Conservation (phyloP, 2,113 vertebrate genomes). For the Holacanthus passer region DNA sequence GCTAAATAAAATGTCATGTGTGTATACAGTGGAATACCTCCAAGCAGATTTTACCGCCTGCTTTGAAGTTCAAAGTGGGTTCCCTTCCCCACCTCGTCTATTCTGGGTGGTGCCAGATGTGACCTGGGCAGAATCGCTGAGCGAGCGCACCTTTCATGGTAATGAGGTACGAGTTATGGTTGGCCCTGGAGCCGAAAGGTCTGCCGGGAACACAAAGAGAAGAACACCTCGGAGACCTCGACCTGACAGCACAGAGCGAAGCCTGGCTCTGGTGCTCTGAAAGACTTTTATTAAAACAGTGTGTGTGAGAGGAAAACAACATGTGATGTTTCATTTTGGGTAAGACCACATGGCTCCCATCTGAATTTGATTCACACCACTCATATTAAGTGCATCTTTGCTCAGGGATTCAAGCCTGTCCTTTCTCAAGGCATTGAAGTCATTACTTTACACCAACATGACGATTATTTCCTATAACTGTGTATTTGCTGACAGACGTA, state of each 20-base stretch:
- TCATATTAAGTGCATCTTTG: slow-evolving; percentile 3
- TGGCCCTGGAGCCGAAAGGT: slow-evolving; percentile 55
- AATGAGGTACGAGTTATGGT: slow-evolving; percentile 75
- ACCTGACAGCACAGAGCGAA: slow-evolving; percentile 48
- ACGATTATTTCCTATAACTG: neutral
- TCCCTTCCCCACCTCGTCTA: slow-evolving; percentile 6
- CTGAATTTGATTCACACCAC: slow-evolving; percentile 43
- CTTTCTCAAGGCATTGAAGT: neutral
- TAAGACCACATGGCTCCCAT: slow-evolving; percentile 21
- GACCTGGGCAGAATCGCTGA: slow-evolving; percentile 67
- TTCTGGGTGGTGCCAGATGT: slow-evolving; percentile 77
- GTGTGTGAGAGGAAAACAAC: slow-evolving; percentile 20
- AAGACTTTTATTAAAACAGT: slow-evolving; percentile 65
- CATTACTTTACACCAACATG: neutral
- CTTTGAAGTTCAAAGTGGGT: slow-evolving; percentile 77
- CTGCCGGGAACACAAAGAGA: slow-evolving; percentile 65
- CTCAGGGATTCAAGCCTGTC: neutral
- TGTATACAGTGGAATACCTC: slow-evolving; percentile 39
- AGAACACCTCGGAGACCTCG: slow-evolving; percentile 63
- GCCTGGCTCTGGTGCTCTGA: slow-evolving; percentile 23
- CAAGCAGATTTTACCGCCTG: slow-evolving; percentile 36
- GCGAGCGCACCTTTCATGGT: slow-evolving; percentile 73
- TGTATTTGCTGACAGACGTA: neutral
- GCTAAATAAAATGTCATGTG: slow-evolving; percentile 27
- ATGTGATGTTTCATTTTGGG: slow-evolving; percentile 31